These are phyloP conservation scores for Lutjanus campechanus DNA, from an alignment of 2,797 vertebrate species.

Conservation along the genomic window DNA sequence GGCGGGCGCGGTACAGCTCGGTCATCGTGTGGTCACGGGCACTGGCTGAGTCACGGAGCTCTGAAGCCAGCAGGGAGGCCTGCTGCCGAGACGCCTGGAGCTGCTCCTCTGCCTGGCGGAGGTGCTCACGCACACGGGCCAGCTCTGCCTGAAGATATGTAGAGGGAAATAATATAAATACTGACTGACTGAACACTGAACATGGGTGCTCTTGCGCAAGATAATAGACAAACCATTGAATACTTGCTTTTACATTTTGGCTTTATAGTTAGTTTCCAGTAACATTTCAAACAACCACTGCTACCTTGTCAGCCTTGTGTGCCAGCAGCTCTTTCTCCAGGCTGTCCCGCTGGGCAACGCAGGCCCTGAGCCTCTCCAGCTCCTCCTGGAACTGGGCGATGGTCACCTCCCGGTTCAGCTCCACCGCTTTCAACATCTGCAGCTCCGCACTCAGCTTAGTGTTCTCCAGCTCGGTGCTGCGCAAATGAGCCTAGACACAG, in stretches of 20 bases:
- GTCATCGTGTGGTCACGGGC: constrained; percentile 93
- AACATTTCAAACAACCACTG: background rate
- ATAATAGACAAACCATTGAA: background rate
- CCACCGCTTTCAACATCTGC: constrained; percentile 95
- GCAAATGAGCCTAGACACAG: constrained; percentile 90
- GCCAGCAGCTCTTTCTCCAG: constrained; percentile 88
- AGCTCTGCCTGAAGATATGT: constrained; percentile 86
- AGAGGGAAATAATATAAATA: background rate
- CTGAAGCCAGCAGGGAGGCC: constrained; percentile 90
- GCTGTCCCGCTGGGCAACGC: constrained; percentile 90
- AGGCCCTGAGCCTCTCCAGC: constrained; percentile 88
- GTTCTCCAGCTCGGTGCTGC: constrained; percentile 98
- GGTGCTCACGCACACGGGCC: constrained; percentile 88
- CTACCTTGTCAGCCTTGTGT: constrained; percentile 79
- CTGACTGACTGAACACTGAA: no score
- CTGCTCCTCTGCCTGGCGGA: constrained; percentile 94
- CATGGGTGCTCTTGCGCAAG: background rate
- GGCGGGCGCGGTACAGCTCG: constrained; percentile 90
- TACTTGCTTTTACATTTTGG: background rate
- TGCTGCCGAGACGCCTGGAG: constrained; percentile 94
- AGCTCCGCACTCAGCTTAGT: constrained; percentile 95
- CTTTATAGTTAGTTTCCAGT: background rate
- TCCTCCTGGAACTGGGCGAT: constrained; percentile 96
- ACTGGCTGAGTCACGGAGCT: constrained; percentile 92
- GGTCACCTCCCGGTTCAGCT: constrained; percentile 94